Evolutionary conservation across 2,888 invertebrate genomes (phyloP).

Genomic region (Tuberolachnus salignus): DNA sequence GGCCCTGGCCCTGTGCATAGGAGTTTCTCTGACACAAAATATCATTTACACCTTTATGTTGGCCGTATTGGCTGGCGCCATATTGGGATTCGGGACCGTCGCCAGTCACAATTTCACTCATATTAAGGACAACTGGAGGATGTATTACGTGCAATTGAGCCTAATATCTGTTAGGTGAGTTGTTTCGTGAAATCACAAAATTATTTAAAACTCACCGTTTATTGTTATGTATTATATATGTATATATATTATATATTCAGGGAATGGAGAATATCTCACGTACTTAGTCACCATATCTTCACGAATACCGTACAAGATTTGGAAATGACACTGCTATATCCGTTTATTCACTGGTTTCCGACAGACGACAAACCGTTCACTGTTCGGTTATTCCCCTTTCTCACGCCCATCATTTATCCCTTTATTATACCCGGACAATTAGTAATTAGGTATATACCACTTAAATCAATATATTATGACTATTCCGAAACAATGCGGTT

Average conservation of each 20-base stretch:
- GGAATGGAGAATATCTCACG: constrained; percentile 78
- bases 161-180: constrained; percentile 70
- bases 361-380: constrained; percentile 64
- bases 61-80: constrained; percentile 66
- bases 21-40: constrained; percentile 59
- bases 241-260: too few species aligned
- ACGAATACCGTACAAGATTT: constrained; percentile 78
- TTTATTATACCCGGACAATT: constrained; percentile 30
- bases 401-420: constrained; percentile 32
- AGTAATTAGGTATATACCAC: constrained; percentile 12
- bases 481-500: background rate
- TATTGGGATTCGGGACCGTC: constrained; percentile 69
- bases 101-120: constrained; percentile 81
- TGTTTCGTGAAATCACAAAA: too few species aligned
- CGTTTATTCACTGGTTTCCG: constrained; percentile 72
- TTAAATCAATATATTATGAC: background rate
- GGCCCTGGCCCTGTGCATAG: constrained; percentile 62
- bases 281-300: constrained; percentile 78
- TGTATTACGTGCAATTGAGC: constrained; percentile 77
- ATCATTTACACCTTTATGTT: constrained; percentile 58
- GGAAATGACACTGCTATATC: constrained; percentile 74
- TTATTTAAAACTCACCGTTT: too few species aligned
- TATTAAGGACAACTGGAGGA: constrained; percentile 75
- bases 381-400: constrained; percentile 27
- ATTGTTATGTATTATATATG: background rate